A percentile compares a stretch with the other conserved stretches of the same genome.
phyloP scores from a whole-genome alignment of 2,113 vertebrate species.

The Anser cygnoides region DNA sequence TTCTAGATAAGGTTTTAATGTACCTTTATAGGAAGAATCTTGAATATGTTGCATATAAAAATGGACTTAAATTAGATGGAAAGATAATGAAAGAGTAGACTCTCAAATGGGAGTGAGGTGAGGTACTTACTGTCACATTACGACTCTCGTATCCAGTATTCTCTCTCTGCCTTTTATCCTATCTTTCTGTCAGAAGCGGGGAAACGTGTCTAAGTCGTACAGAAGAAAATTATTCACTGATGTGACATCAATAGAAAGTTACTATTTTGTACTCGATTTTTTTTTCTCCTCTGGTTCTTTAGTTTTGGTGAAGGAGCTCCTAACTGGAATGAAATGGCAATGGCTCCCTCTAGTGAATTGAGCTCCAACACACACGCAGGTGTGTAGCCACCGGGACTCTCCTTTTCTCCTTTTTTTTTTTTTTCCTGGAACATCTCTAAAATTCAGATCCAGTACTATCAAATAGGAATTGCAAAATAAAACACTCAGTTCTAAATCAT shows the following conservation, averaged over 20 bases:
- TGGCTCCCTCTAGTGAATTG: background rate
- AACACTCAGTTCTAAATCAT: background rate
- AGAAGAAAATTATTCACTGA: background rate
- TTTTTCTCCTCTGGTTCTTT: too few species aligned
- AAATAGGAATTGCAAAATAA: background rate
- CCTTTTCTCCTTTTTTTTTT: background rate
- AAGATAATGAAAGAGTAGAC: background rate
- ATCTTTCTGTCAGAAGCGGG: background rate
- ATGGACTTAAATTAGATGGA: background rate
- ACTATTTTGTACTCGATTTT: background rate
- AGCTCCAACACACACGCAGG: fast-evolving
- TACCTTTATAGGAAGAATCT: background rate
- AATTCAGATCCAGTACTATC: background rate
- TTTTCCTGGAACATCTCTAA: background rate
- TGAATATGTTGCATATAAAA: background rate
- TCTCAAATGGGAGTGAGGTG: background rate
- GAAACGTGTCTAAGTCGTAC: background rate
- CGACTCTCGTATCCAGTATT: background rate
- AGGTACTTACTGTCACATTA: background rate
- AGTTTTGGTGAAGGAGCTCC: background rate
- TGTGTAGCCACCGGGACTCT: background rate
- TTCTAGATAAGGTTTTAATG: background rate
- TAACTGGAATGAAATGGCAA: background rate
- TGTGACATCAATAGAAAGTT: background rate
- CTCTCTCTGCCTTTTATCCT: background rate